These are phyloP conservation scores for Troilus luridus DNA, from an alignment of 2,888 invertebrate genomes.

Conservation along the genomic window DNA sequence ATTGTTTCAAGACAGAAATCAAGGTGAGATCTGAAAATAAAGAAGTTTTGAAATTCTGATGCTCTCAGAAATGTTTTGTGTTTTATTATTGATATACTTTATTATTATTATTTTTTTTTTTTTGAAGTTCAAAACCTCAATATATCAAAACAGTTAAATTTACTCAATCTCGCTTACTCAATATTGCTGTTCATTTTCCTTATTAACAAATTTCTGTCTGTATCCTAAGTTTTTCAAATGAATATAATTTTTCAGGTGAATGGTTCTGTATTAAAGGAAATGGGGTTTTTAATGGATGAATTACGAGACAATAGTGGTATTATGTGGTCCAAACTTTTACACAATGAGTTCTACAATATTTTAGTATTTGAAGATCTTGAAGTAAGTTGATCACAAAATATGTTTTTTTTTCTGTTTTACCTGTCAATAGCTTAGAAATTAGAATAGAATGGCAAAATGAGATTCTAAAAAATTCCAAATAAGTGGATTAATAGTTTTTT, in stretches of 20 bases:
- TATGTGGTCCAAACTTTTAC: conserved; percentile 28
- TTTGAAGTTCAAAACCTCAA: no score
- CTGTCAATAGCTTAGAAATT: not conserved
- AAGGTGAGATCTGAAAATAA: not conserved
- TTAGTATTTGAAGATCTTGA: conserved; percentile 34
- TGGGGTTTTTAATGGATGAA: conserved; percentile 14
- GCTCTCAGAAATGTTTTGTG: no score
- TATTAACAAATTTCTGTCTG: no score
- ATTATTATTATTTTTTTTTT: no score
- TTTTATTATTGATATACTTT: no score
- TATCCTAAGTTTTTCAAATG: no score
- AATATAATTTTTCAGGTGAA: not conserved
- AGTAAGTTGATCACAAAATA: not conserved
- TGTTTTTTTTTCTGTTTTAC: not conserved
- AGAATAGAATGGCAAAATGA: not conserved
- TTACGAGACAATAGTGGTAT: not conserved
- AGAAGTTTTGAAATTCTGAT: not conserved
- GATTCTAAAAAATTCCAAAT: no score
- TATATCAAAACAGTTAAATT: no score
- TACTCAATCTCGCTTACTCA: no score
- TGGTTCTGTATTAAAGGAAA: conserved; percentile 15
- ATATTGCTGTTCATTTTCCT: no score
- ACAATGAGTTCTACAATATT: not conserved
- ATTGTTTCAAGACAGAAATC: not conserved
- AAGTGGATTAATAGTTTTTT: no score